Evolutionary conservation across 2,888 invertebrate genomes (phyloP), one percentile per base, ranked within the genome.

Genomic region (Portevinia maculata): DNA sequence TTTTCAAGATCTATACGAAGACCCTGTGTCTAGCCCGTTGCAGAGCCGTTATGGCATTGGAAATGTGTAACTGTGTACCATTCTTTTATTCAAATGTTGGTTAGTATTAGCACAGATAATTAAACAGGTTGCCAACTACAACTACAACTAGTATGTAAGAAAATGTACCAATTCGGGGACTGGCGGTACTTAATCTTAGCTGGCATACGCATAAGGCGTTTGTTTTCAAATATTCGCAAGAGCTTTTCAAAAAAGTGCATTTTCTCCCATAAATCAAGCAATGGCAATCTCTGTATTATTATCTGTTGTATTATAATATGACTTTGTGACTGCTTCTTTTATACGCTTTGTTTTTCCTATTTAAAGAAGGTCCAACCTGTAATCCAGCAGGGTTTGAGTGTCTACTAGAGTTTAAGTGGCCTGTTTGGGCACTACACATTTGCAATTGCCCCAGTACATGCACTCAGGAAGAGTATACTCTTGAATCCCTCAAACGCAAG

Each of bases 31-130:
- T 90, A 59, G 88, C 88, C 0, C 86, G 88, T 4, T 93, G 93
- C 85, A 89, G 93, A 9, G 91, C 92, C 55, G 86, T 89, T 44
- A 87, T 92, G 86, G 92, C 92, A 0, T 55, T 92, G 81, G 90
- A 91, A 85, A 89, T 91, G 85, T 93, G 93, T 86, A 92, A 92
- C 52, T 93, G 93, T 86, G 91, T 90, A 67, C 93, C 93, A 1
- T 92, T 91, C 79, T 93, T 93, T 86, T 93, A 93, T 85, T 87
- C 88, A 0, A 90, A 89, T 79, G 86, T 90, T 7, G 87, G 88
- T 88, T 71, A 55, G 41, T 11, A 13, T 11, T n/a, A n/a, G n/a
- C 13, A 6, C 28, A 2, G 0, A 11, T 0, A 13, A n/a, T 37
- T 3, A 5, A 0, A 37, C n/a, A 13, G 6, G 37, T n/a, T 37